Evolutionary conservation across 2,888 invertebrate genomes (phyloP).

Genomic region (Glaucopsyche alexis): DNA sequence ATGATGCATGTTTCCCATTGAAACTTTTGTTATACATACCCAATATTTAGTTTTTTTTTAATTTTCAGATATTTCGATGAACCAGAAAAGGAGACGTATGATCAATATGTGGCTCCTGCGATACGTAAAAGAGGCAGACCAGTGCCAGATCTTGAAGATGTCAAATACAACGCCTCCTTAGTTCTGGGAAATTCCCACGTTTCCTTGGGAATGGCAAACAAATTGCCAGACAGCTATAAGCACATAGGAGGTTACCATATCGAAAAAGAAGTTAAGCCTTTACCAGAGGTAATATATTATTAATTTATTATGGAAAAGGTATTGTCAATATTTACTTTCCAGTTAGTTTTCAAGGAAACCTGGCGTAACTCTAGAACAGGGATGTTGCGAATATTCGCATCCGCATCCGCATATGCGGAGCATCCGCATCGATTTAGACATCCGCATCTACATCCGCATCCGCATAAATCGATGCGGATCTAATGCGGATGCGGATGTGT

Average conservation of each 20-base stretch:
- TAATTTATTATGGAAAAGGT: neutral
- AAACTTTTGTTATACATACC: no score
- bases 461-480: no score
- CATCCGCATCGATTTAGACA: no score
- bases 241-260: conserved; percentile 46
- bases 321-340: neutral
- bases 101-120: conserved; percentile 33
- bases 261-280: conserved; percentile 42
- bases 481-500: no score
- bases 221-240: conserved; percentile 49
- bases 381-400: neutral
- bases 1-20: no score
- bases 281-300: conserved; percentile 42
- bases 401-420: no score
- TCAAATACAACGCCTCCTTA: conserved; percentile 39
- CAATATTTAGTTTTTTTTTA: no score
- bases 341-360: neutral
- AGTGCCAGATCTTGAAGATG: conserved; percentile 35
- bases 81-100: conserved; percentile 32
- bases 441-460: no score
- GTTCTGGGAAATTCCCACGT: conserved; percentile 53
- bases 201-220: conserved; percentile 49
- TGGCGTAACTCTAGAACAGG: neutral
- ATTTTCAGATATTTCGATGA: conserved; percentile 8
- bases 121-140: conserved; percentile 32